These are phyloP conservation scores for Chelidonichthys spinosus DNA, from an alignment of 2,797 vertebrate species.

Conservation along the genomic window DNA sequence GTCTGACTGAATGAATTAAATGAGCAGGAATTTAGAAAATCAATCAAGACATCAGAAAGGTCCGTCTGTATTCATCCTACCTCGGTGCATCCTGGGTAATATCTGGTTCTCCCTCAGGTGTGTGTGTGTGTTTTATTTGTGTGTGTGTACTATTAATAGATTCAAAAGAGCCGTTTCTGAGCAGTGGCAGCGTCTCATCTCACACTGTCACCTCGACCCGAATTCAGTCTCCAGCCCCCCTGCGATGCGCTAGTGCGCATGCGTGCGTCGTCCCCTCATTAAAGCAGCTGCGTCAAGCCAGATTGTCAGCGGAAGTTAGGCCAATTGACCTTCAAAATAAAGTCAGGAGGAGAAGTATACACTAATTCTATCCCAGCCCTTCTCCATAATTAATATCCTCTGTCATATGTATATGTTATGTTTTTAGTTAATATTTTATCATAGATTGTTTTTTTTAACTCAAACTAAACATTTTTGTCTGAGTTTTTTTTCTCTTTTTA, in stretches of 20 bases:
- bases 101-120: background rate
- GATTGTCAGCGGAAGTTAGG: slow-evolving; percentile 18
- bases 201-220: slow-evolving; percentile 44
- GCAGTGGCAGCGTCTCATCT: slow-evolving; percentile 38
- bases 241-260: slow-evolving; percentile 58
- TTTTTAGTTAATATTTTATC: too few species aligned
- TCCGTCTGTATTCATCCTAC: background rate
- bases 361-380: too few species aligned
- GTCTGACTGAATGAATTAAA: background rate
- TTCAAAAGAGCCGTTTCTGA: too few species aligned
- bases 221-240: slow-evolving; percentile 38
- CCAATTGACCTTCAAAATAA: slow-evolving; percentile 56
- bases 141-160: slow-evolving; percentile 5
- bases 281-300: slow-evolving; percentile 45
- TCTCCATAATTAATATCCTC: too few species aligned
- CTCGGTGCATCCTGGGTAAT: slow-evolving; percentile 17
- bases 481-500: too few species aligned
- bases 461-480: too few species aligned
- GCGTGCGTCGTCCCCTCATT: slow-evolving; percentile 30
- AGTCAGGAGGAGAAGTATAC: background rate
- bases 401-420: too few species aligned
- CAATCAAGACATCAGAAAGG: background rate
- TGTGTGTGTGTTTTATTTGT: background rate
- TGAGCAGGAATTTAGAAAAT: background rate
- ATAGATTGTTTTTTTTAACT: too few species aligned